Percentiles rank a stretch among this genome's conserved stretches.
Conservation (phyloP, 2,797 vertebrate genomes). For the Serranus cabrilla region DNA sequence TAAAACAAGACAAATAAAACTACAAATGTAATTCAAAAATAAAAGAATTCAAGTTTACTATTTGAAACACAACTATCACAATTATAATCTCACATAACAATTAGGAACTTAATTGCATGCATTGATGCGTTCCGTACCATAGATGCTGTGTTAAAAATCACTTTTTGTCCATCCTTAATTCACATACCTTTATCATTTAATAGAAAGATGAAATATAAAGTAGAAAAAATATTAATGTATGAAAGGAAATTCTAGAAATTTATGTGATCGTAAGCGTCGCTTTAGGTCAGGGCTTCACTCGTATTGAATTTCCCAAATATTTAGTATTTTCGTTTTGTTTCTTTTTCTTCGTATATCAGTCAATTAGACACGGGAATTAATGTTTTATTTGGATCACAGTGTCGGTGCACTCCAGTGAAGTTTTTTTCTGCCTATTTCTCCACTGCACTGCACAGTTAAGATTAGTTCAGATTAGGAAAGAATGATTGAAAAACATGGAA, state of each 20-base stretch:
- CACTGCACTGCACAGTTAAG: conserved; percentile 16
- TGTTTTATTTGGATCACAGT: conserved; percentile 44
- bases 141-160: conserved; percentile 90
- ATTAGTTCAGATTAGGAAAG: conserved; percentile 25
- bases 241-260: conserved; percentile 76
- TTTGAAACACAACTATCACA: conserved; percentile 91
- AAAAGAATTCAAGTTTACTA: conserved; percentile 90
- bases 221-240: conserved; percentile 75
- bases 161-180: conserved; percentile 79
- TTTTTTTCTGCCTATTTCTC: background rate
- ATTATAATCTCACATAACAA: conserved; percentile 91
- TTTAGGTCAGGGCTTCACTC: conserved; percentile 17
- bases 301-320: background rate
- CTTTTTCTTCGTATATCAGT: background rate
- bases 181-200: conserved; percentile 78
- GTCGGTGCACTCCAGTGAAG: conserved; percentile 14
- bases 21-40: conserved; percentile 88
- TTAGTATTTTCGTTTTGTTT: conserved; percentile 26
- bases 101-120: conserved; percentile 91
- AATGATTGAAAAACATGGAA: conserved; percentile 8
- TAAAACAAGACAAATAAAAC: conserved; percentile 87
- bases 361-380: conserved; percentile 5
- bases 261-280: conserved; percentile 41
- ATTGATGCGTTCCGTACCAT: conserved; percentile 90
- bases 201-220: conserved; percentile 80